Evolutionary conservation across 2,113 vertebrate genomes (phyloP), one percentile per base, ranked within the genome.

Genomic region (Meleagris gallopavo): DNA sequence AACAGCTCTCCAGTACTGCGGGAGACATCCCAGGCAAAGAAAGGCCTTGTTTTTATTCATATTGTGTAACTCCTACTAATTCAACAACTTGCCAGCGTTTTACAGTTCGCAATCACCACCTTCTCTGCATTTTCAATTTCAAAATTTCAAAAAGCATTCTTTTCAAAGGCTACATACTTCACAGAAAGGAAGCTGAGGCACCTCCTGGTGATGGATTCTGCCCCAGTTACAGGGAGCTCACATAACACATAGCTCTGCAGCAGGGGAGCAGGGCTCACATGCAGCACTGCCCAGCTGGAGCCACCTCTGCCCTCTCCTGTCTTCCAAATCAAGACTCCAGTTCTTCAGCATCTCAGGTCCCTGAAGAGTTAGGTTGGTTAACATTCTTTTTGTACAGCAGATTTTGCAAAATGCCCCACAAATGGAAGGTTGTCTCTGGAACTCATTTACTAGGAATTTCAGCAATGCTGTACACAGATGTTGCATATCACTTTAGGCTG

Each of bases 401-500:
- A 86, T 60, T 88, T 88, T 82, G 34, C 38, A 41, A 62, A 80
- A 58, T 10, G 67, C 69, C 90, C 76, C 65, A 64, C 74, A 96
- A 92, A 62, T 36, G 22, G 75, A 91, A 73, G 78, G 65, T 2
- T 93, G 83, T 54, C 71, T 80, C 96, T 89, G 95, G 91, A 97
- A 96, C 75, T 92, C 89, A 94, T 96, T 96, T 92, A 76, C 79
- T 88, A 95, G 96, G 95, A 95, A 95, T 96, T 88, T 92, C 91
- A 96, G 94, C 93, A 96, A 96, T 90, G 91, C 69, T 65, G 48
- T 64, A 60, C 69, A 50, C 96, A 96, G 91, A 96, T 93, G 96
- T 82, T 84, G 70, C 24, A 0, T 36, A 90, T 95, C 94, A 92
- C 61, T 91, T 76, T 0, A 83, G 69, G 82, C 52, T 88, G 64